Percentiles rank a stretch among this genome's conserved stretches.
These are phyloP conservation scores for Coptodon bakossiorum DNA, from an alignment of 2,113 vertebrate genomes.

Conservation along the genomic window DNA sequence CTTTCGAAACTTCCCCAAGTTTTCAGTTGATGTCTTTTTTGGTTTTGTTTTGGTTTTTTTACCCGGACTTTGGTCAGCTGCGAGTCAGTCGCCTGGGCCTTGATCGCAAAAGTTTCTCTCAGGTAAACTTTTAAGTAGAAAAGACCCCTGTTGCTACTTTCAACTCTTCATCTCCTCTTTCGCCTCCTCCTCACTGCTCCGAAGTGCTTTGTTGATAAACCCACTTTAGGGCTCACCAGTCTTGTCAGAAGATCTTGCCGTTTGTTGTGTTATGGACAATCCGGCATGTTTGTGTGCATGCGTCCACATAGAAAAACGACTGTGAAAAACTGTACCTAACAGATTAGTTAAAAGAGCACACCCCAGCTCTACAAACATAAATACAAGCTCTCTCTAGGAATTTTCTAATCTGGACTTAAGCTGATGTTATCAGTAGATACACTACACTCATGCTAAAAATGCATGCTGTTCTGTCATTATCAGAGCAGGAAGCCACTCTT, in stretches of 20 bases:
- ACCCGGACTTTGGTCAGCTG: not conserved
- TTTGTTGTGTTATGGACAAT: not conserved
- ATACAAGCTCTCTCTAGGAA: not conserved
- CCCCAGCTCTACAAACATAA: not conserved
- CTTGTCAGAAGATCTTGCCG: slow-evolving; percentile 6
- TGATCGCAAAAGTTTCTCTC: slow-evolving; percentile 21
- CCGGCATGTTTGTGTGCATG: not conserved
- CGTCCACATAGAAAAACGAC: not conserved
- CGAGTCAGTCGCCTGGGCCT: slow-evolving; percentile 14
- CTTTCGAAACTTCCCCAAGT: not conserved
- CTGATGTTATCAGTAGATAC: not conserved
- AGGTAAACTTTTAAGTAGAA: slow-evolving; percentile 50
- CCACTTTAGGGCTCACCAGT: slow-evolving; percentile 1
- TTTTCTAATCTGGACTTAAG: not conserved
- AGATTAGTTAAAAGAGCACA: slow-evolving; percentile 14
- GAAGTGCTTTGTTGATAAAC: slow-evolving; percentile 52
- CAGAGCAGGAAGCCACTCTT: not conserved
- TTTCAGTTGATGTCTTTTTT: not conserved
- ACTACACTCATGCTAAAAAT: not conserved
- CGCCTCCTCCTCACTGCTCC: not conserved
- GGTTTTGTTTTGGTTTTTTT: not conserved
- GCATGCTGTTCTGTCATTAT: not conserved
- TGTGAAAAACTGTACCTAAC: not conserved
- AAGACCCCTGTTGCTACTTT: slow-evolving; percentile 45
- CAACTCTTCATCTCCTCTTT: slow-evolving; percentile 18